Evolutionary conservation across 2,797 vertebrate species (phyloP).

Genomic region (Acrossocheilus wenchowensis): DNA sequence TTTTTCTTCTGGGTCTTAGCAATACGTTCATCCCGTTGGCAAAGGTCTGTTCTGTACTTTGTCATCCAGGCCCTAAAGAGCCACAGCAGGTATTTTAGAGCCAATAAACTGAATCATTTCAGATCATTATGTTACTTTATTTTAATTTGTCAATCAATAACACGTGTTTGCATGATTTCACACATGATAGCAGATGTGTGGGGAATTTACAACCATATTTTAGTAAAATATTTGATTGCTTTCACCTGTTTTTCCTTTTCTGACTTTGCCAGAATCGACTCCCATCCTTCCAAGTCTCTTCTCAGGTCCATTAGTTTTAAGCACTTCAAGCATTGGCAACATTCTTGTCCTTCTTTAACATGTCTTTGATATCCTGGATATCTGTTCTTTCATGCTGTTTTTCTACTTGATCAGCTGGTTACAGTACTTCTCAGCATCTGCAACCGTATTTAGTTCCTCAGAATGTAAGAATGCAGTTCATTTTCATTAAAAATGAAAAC

Average conservation of each 20-base stretch:
- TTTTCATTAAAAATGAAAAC: conserved; percentile 6
- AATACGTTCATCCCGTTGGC: conserved; percentile 73
- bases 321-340: conserved; percentile 57
- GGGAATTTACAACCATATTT: conserved; percentile 39
- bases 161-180: conserved; percentile 3
- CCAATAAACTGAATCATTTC: conserved; percentile 19
- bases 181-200: conserved; percentile 24
- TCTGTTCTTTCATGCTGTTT: conserved; percentile 73
- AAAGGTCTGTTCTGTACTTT: conserved; percentile 76
- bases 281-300: conserved; percentile 75
- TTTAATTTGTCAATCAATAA: conserved; percentile 26
- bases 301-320: conserved; percentile 73
- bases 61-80: conserved; percentile 72
- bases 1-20: conserved; percentile 80
- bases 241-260: conserved; percentile 81
- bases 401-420: conserved; percentile 77
- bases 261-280: conserved; percentile 75
- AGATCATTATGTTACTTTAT: conserved; percentile 8
- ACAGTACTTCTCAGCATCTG: conserved; percentile 75
- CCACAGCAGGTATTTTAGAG: conserved; percentile 20
- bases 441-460: conserved; percentile 75
- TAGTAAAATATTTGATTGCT: conserved; percentile 8
- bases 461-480: neutral
- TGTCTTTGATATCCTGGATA: conserved; percentile 70
- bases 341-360: conserved; percentile 78